These are phyloP conservation scores for Melanotaenia pygmaea DNA, from an alignment of 2,797 vertebrate genomes.

Conservation along the genomic window DNA sequence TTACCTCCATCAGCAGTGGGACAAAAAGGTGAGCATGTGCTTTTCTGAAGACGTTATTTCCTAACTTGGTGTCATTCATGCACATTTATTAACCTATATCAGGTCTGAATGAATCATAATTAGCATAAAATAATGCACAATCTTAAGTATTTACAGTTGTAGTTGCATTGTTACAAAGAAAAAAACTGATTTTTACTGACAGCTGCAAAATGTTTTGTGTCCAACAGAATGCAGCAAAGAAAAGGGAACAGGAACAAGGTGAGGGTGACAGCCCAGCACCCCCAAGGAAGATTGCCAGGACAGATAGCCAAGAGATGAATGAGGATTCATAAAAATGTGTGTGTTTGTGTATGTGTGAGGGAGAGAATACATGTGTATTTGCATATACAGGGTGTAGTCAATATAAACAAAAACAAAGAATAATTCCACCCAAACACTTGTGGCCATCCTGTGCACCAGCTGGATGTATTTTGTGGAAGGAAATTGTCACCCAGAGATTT, in stretches of 20 bases:
- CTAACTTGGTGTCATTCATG: not conserved
- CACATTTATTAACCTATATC: not conserved
- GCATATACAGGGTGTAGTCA: constrained; percentile 48
- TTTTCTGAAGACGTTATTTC: not conserved
- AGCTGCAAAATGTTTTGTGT: constrained; percentile 43
- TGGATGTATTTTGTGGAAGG: constrained; percentile 30
- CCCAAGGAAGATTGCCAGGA: constrained; percentile 86
- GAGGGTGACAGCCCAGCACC: constrained; percentile 85
- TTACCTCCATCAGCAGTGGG: constrained; percentile 98
- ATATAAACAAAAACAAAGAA: constrained; percentile 42
- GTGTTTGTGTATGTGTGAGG: constrained; percentile 8
- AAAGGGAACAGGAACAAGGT: constrained; percentile 87
- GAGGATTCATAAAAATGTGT: constrained; percentile 83
- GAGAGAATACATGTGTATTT: constrained; percentile 21
- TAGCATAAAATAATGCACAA: not conserved
- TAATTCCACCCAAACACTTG: constrained; percentile 26
- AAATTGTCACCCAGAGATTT: constrained; percentile 1
- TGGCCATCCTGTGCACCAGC: constrained; percentile 8
- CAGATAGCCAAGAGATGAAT: constrained; percentile 89
- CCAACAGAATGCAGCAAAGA: constrained; percentile 87
- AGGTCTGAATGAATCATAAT: not conserved
- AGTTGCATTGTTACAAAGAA: not conserved
- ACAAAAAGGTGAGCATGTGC: constrained; percentile 91
- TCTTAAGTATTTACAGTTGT: not conserved
- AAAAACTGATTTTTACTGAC: constrained; percentile 6